Conservation (phyloP, 2,888 invertebrate genomes). For the Erannis defoliaria region DNA sequence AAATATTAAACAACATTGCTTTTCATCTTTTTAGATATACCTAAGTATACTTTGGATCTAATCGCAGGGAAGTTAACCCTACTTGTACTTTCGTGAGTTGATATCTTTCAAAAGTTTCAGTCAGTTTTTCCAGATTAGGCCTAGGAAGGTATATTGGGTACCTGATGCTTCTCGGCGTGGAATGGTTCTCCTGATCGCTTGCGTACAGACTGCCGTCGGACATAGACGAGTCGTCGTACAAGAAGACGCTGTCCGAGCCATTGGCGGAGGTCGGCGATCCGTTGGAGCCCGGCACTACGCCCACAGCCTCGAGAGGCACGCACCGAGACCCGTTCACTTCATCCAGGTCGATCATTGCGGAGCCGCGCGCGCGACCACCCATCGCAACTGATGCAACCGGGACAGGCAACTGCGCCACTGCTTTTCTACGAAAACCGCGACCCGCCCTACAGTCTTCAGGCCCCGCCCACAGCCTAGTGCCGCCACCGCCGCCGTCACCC, state of each 20-base stretch:
- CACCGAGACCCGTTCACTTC: conserved; percentile 55
- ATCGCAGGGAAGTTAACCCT: no score
- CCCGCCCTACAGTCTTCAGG: conserved; percentile 16
- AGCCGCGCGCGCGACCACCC: conserved; percentile 22
- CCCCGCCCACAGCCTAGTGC: conserved; percentile 37
- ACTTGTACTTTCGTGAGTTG: no score
- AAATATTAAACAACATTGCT: no score
- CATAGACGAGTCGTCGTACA: conserved; percentile 88
- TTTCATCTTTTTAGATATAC: no score
- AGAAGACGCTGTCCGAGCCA: conserved; percentile 89
- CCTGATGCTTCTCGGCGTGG: conserved; percentile 88
- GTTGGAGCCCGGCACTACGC: conserved; percentile 35
- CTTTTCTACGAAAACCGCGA: conserved; percentile 26
- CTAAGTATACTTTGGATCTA: no score
- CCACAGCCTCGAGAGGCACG: conserved; percentile 52
- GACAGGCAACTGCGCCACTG: conserved; percentile 17
- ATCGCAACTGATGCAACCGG: conserved; percentile 23
- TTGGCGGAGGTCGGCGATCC: conserved; percentile 80
- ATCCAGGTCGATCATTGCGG: conserved; percentile 63
- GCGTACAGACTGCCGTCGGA: conserved; percentile 90
- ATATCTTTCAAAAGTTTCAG: no score
- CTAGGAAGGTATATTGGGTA: no score
- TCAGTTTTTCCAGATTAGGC: no score
- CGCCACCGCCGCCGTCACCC: conserved; percentile 17
- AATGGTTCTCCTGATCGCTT: conserved; percentile 93